These are phyloP conservation scores for Kuschelorhynchus macadamiae DNA, from an alignment of 2,888 invertebrate species.

Conservation along the genomic window DNA sequence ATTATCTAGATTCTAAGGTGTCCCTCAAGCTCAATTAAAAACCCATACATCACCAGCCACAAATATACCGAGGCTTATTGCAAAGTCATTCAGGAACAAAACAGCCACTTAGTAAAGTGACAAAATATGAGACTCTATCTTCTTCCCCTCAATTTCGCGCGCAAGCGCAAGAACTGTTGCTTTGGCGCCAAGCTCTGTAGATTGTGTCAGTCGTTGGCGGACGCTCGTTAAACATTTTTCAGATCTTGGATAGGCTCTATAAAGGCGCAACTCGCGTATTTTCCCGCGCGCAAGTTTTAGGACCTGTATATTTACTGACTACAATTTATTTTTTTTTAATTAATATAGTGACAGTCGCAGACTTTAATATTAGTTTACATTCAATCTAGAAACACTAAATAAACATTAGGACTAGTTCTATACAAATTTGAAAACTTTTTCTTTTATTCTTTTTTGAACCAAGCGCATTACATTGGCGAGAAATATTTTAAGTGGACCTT, in stretches of 20 bases:
- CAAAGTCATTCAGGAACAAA: constrained; percentile 44
- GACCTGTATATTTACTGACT: too few relatives aligned
- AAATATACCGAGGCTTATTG: constrained; percentile 42
- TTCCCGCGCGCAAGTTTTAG: too few relatives aligned
- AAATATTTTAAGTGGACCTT: too few relatives aligned
- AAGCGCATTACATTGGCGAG: too few relatives aligned
- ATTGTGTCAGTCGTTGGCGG: constrained; percentile 34
- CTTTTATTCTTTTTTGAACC: too few relatives aligned
- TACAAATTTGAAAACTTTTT: too few relatives aligned
- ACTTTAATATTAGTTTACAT: too few relatives aligned
- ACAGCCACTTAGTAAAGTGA: constrained; percentile 47
- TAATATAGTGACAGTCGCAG: too few relatives aligned
- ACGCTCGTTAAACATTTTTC: constrained; percentile 23
- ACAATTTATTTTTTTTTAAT: too few relatives aligned
- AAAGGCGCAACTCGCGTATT: too few relatives aligned
- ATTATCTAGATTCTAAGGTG: constrained; percentile 20
- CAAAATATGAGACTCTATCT: constrained; percentile 42
- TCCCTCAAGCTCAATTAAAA: constrained; percentile 38
- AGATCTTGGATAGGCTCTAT: not conserved
- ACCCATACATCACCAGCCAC: constrained; percentile 41
- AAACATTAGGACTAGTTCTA: too few relatives aligned
- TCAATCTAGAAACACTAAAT: too few relatives aligned
- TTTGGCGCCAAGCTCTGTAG: constrained; percentile 32
- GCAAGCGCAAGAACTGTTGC: constrained; percentile 48
- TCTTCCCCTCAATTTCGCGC: constrained; percentile 8